Evolutionary conservation across 2,113 vertebrate genomes (phyloP), one percentile per base, ranked within the genome.

Genomic region (Rallus limicola): DNA sequence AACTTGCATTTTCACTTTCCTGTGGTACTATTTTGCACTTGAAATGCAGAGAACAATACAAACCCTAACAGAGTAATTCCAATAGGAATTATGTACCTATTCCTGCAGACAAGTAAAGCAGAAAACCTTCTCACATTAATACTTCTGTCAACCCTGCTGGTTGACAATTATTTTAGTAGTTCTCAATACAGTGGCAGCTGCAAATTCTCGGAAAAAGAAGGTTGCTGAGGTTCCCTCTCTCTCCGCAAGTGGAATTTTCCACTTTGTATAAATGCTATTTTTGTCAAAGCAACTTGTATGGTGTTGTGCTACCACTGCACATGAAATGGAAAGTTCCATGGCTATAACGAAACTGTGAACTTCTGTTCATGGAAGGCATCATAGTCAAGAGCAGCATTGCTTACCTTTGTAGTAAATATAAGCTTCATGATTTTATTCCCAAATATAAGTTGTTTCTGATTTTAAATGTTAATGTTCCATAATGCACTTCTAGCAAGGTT

Each of bases 271-370:
- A 93, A 89, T 67, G 87, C 31, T 71, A 70, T 88, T 95, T 95
- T 93, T 93, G 48, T 90, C 71, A 93, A 77, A 88, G 58, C 18
- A 53, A 59, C 82, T 82, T 71, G 25, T 52, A 89, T 9, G 67
- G 34, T 74, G 70, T 60, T 23, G 17, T 88, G 53, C 65, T 85
- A 80, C 74, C 60, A 70, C 68, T 3, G 3, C 63, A 86, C 50
- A 92, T 76, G 69, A 91, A 91, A 88, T 63, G 82, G 89, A 93
- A 94, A 94, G 82, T 94, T 92, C 82, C 72, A 70, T 31, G 93
- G 48, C 56, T 91, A 65, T 91, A 85, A 85, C 40, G 42, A 78
- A 80, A 83, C 82, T n/a, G 71, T 59, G 64, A 82, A 59, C 60
- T 71, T 82, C 46, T 85, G 58, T 87, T 93, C 82, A 88, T 34